Conservation (phyloP, 2,113 vertebrate genomes). For the Colinus virginianus region DNA sequence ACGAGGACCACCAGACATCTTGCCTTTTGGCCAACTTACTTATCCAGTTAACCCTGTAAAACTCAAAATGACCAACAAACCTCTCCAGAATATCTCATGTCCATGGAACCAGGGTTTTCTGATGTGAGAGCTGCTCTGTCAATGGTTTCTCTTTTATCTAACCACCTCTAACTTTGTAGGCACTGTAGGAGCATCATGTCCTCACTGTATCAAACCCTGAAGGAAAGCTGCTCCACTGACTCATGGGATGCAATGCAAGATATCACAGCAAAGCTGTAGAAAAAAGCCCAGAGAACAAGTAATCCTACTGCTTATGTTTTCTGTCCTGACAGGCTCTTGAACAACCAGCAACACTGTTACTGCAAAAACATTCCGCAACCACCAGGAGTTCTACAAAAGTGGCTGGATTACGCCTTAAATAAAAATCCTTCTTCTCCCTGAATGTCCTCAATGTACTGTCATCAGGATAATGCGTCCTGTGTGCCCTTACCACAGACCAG, state of each 20-base stretch:
- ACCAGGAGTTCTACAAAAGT: not conserved
- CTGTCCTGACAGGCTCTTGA: not conserved
- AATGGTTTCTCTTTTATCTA: not conserved
- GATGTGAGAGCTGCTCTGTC: not conserved
- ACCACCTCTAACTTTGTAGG: not conserved
- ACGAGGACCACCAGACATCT: not conserved
- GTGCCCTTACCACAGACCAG: not conserved
- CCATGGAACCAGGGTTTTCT: not conserved
- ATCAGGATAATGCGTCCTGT: not conserved
- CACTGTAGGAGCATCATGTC: not conserved
- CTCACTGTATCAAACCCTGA: not conserved
- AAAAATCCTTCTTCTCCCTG: not conserved
- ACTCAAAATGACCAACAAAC: not conserved
- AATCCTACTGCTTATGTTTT: not conserved
- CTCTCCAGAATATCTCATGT: not conserved
- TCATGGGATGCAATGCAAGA: not conserved
- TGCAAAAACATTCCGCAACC: not conserved
- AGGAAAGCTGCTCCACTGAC: not conserved
- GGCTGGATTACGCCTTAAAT: not conserved
- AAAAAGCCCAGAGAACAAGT: not conserved
- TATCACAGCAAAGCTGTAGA: not conserved
- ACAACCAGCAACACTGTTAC: not conserved
- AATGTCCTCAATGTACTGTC: not conserved
- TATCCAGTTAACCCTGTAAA: not conserved
- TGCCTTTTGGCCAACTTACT: not conserved